Evolutionary conservation across 92 coral and sea anemone genomes (phyloP).

Genomic region (Porites lobata): DNA sequence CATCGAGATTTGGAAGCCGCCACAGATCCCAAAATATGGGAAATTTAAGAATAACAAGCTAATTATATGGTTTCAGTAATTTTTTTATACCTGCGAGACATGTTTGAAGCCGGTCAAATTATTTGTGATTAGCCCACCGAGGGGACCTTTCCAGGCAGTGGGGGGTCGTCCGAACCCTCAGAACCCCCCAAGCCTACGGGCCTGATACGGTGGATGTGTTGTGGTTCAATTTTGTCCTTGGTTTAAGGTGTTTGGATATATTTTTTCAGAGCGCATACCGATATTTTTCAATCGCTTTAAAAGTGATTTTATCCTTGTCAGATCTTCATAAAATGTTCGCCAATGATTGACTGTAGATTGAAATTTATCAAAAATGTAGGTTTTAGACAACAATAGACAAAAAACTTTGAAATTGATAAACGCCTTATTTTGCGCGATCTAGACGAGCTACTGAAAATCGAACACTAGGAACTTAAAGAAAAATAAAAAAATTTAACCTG

Average conservation of each 20-base stretch:
- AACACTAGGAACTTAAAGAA: too few species aligned
- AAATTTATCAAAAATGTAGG: too few species aligned
- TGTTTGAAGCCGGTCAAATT: constrained; percentile 37
- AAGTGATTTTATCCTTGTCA: too few species aligned
- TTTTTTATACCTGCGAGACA: constrained; percentile 27
- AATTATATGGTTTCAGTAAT: constrained; percentile 27
- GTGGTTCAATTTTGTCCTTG: too few species aligned
- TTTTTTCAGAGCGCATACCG: neutral
- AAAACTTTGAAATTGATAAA: too few species aligned
- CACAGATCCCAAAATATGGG: constrained; percentile 48
- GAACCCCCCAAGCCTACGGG: neutral
- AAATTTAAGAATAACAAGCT: constrained; percentile 28
- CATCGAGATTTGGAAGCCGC: constrained; percentile 36
- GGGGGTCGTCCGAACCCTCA: neutral
- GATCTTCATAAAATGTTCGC: too few species aligned
- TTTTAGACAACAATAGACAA: too few species aligned
- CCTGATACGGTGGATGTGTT: neutral
- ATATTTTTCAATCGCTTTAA: too few species aligned
- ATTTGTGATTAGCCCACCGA: constrained; percentile 29
- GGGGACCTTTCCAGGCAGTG: constrained; percentile 41
- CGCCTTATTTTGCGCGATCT: too few species aligned
- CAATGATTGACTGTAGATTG: too few species aligned
- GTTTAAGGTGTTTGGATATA: neutral
- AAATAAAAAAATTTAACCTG: too few species aligned
- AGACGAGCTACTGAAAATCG: too few species aligned